Conservation (phyloP, 2,113 vertebrate genomes). For the Phodopus roborovskii region DNA sequence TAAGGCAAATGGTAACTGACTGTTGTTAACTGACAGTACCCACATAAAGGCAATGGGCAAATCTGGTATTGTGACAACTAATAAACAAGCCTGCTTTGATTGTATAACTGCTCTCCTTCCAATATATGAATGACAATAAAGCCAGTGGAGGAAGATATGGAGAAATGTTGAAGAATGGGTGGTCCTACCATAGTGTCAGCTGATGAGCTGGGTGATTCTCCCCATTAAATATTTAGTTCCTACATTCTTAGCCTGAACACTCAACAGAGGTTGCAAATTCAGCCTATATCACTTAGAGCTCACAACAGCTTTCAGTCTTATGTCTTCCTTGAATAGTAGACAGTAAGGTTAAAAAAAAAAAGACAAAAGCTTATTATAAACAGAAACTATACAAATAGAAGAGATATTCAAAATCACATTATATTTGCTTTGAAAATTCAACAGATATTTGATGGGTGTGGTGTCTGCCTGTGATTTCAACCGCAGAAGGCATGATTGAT, state of each 20-base stretch:
- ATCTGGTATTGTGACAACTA: background rate
- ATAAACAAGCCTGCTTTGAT: background rate
- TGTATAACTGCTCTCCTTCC: accelerated
- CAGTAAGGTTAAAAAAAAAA: background rate
- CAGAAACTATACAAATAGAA: background rate
- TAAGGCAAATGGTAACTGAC: background rate
- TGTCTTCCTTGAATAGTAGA: background rate
- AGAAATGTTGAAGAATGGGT: background rate
- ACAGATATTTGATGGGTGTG: background rate
- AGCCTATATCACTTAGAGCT: too few relatives aligned
- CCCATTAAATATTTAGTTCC: too few relatives aligned
- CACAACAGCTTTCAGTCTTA: background rate
- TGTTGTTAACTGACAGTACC: too few relatives aligned
- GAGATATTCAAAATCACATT: conserved; percentile 14
- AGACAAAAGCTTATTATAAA: background rate
- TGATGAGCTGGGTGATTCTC: background rate
- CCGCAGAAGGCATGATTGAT: too few relatives aligned
- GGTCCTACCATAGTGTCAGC: too few relatives aligned
- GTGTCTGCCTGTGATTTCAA: background rate
- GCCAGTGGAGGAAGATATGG: background rate
- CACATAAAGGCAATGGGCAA: background rate
- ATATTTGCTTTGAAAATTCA: background rate
- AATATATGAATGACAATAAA: background rate
- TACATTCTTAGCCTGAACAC: background rate
- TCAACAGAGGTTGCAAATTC: background rate